Evolutionary conservation across 1,140 invertebrate genomes (phyloP).

Genomic region (Rhizoglyphus robini): DNA sequence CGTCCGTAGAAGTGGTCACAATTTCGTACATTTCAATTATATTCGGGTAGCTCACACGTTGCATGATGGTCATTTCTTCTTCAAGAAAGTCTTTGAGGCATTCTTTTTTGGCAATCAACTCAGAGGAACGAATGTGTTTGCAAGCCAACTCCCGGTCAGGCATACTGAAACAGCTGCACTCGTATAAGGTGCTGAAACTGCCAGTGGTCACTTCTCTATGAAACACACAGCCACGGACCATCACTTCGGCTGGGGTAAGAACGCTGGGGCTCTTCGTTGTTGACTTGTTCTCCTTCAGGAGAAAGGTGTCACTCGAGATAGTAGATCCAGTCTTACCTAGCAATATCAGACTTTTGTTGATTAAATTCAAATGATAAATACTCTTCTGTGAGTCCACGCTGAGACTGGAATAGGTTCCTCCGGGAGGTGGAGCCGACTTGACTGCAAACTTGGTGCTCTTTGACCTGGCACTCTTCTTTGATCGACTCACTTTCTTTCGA

Average conservation of each 20-base stretch:
- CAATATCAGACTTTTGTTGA: neutral
- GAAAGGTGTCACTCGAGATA: neutral
- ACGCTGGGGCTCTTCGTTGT: neutral
- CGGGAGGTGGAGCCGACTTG: no score
- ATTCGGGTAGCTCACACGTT: slow-evolving; percentile 4
- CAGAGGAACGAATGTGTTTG: neutral
- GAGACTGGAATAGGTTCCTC: neutral
- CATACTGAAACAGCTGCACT: neutral
- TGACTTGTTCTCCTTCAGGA: neutral
- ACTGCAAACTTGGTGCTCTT: no score
- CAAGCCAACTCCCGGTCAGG: neutral
- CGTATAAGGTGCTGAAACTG: neutral
- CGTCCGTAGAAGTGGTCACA: slow-evolving; percentile 17
- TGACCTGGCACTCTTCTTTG: no score
- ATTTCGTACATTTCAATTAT: slow-evolving; percentile 22
- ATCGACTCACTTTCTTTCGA: no score
- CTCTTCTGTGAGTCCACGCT: neutral
- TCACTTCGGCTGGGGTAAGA: neutral
- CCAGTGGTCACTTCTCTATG: neutral
- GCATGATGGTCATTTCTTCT: neutral
- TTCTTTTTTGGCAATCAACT: neutral
- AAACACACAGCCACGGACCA: neutral
- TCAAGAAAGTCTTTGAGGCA: neutral
- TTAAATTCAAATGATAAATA: neutral
- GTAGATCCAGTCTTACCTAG: neutral